phyloP scores from a whole-genome alignment of 2,888 invertebrate species.

The Mythimna loreyi region DNA sequence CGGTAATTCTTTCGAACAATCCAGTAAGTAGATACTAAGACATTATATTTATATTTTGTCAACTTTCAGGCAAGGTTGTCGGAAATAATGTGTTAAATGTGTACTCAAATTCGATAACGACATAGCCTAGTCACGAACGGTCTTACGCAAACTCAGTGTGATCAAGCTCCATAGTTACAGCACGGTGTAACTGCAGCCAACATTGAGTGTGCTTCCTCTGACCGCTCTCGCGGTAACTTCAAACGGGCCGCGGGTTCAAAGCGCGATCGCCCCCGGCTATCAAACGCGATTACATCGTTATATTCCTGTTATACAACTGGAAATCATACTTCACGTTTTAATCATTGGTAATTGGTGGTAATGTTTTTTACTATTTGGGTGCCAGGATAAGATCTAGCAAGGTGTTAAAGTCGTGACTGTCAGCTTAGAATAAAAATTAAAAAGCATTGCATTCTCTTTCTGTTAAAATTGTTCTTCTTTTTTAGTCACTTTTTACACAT shows the following conservation, averaged over 20 bases:
- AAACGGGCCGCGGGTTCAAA: conserved; percentile 80
- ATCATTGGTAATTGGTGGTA: conserved; percentile 56
- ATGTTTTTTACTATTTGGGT: conserved; percentile 44
- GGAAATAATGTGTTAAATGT: too few species aligned
- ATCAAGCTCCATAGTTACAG: conserved; percentile 28
- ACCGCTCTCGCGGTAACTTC: conserved; percentile 76
- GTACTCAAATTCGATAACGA: too few species aligned
- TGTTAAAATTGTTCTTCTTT: neutral
- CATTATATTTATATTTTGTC: too few species aligned
- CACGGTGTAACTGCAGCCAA: conserved; percentile 69
- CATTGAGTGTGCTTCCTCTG: conserved; percentile 73
- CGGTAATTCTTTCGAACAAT: too few species aligned
- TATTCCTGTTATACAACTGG: conserved; percentile 53
- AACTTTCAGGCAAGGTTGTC: too few species aligned
- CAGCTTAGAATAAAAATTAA: conserved; percentile 9
- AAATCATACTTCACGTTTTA: conserved; percentile 58
- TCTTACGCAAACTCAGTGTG: neutral
- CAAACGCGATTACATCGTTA: conserved; percentile 65
- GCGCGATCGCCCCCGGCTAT: conserved; percentile 73
- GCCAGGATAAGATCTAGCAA: conserved; percentile 45
- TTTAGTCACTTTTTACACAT: too few species aligned
- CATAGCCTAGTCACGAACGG: too few species aligned
- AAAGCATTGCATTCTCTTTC: neutral
- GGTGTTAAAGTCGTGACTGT: conserved; percentile 41
- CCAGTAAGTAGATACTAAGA: too few species aligned